phyloP scores from a whole-genome alignment of 2,888 invertebrate species.

The Anoplius nigerrimus region DNA sequence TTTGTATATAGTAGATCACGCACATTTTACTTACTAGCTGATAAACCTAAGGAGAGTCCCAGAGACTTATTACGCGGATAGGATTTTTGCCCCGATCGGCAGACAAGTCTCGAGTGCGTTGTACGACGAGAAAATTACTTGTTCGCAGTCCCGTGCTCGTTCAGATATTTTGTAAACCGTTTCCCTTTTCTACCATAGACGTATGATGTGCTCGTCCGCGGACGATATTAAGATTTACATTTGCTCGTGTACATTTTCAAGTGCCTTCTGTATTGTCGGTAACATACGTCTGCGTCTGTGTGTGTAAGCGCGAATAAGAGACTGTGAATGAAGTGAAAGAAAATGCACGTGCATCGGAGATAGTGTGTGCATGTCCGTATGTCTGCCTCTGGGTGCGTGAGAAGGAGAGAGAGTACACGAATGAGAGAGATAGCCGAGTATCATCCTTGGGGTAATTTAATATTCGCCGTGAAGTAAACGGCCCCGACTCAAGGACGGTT shows the following conservation, averaged over 20 bases:
- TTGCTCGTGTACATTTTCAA: conserved; percentile 46
- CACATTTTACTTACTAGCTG: conserved; percentile 23
- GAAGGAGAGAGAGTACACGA: not conserved
- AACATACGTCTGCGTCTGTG: conserved; percentile 6
- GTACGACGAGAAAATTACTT: no score
- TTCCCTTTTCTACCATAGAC: conserved; percentile 23
- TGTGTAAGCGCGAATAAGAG: conserved; percentile 14
- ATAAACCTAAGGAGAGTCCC: conserved; percentile 21
- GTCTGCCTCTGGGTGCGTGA: not conserved
- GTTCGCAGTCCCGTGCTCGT: not conserved
- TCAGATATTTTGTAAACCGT: conserved; percentile 32
- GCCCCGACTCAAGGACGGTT: not conserved
- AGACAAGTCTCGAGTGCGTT: no score
- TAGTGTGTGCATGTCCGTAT: not conserved
- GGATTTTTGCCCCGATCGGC: no score
- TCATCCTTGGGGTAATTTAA: not conserved
- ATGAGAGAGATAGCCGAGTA: not conserved
- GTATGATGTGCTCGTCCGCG: conserved; percentile 28
- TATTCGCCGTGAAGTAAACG: no score
- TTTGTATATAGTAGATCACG: not conserved
- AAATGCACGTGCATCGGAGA: no score
- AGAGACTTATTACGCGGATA: conserved; percentile 11
- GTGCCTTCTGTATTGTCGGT: conserved; percentile 49
- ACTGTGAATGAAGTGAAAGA: not conserved
- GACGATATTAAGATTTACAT: conserved; percentile 36